These are phyloP conservation scores for Dione juno DNA, from an alignment of 2,888 invertebrate genomes.

Conservation along the genomic window DNA sequence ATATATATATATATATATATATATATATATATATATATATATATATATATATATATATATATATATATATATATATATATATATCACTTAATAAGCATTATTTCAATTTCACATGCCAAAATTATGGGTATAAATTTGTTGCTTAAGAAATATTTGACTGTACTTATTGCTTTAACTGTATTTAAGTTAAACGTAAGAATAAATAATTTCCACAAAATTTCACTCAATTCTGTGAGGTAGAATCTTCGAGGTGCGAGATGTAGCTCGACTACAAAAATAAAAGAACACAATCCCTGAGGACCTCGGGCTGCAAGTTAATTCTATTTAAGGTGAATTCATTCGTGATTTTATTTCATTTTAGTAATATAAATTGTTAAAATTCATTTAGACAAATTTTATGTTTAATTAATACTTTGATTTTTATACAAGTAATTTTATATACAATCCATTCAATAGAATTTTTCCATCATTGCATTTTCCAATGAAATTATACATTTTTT, in stretches of 20 bases:
- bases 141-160: background rate
- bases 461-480: background rate
- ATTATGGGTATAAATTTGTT: background rate
- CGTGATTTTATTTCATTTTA: background rate
- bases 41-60: conserved; percentile 6
- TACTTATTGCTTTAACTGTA: no score
- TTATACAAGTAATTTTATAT: no score
- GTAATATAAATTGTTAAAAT: background rate
- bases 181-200: background rate
- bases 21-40: conserved; percentile 6
- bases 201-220: conserved; percentile 24
- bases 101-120: background rate
- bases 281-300: conserved; percentile 72
- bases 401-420: background rate
- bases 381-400: no score
- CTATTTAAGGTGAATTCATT: conserved; percentile 48
- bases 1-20: conserved; percentile 1
- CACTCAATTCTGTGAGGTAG: conserved; percentile 37
- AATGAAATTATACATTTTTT: background rate
- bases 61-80: conserved; percentile 6
- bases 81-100: background rate
- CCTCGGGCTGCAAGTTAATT: conserved; percentile 59
- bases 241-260: conserved; percentile 59
- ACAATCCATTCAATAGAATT: no score
- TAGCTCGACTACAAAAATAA: conserved; percentile 73